Percentiles rank a stretch among this genome's conserved stretches.
Evolutionary conservation across 2,888 invertebrate genomes (phyloP).

Genomic region (Hartigia nigra): DNA sequence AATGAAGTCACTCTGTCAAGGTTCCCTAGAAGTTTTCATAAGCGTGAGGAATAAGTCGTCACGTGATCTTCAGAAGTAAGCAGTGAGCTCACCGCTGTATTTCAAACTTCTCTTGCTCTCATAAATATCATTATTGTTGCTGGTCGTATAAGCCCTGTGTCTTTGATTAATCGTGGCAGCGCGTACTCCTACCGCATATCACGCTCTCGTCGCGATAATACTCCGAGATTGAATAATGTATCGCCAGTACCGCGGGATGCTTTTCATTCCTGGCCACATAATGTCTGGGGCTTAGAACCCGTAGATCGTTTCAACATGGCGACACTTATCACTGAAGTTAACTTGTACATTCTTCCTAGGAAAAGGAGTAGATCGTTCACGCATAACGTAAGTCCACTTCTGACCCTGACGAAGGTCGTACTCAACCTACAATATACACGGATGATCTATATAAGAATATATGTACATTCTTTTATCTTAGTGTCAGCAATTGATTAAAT

Average conservation of each 20-base stretch:
- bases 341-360: background rate
- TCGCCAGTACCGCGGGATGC: background rate
- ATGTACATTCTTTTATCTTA: background rate
- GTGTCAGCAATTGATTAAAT: background rate
- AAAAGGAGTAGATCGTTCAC: background rate
- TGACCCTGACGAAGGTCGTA: background rate
- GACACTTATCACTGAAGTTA: background rate
- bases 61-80: background rate
- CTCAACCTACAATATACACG: background rate
- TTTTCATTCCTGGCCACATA: background rate
- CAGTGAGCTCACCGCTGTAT: background rate
- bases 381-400: background rate
- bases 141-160: background rate
- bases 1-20: conserved; percentile 56
- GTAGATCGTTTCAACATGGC: background rate
- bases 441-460: background rate
- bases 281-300: background rate
- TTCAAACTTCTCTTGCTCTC: background rate
- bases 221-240: background rate
- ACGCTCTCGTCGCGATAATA: background rate
- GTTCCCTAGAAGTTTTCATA: conserved; percentile 44
- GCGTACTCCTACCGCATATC: background rate
- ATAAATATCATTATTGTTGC: conserved; percentile 3
- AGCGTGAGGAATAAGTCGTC: conserved; percentile 17
- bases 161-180: conserved; percentile 1